phyloP scores from a whole-genome alignment of 2,797 vertebrate species.

The Margarornis squamiger region DNA sequence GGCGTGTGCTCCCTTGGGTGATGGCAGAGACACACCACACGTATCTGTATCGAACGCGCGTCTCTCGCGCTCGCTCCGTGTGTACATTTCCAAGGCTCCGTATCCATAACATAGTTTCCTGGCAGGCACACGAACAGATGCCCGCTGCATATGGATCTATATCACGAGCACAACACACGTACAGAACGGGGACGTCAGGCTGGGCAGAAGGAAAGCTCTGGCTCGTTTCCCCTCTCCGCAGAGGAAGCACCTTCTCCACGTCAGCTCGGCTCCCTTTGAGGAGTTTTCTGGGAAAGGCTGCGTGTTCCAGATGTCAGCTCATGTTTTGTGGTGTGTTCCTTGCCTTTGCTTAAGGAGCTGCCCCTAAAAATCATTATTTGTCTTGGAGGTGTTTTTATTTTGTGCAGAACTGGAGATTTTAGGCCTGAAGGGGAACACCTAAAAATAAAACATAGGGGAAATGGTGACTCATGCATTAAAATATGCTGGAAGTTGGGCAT shows the following conservation, averaged over 20 bases:
- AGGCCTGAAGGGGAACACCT: background rate
- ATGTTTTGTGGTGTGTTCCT: background rate
- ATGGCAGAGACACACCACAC: too few relatives aligned
- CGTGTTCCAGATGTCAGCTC: background rate
- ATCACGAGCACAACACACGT: background rate
- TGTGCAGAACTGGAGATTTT: background rate
- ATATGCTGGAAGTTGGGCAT: background rate
- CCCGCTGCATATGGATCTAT: background rate
- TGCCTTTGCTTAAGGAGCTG: background rate
- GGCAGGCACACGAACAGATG: background rate
- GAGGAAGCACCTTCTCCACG: background rate
- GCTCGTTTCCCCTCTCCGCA: background rate
- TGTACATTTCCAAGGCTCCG: background rate
- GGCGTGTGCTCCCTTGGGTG: too few relatives aligned
- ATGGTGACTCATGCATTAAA: background rate
- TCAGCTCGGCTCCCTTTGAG: background rate
- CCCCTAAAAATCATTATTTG: background rate
- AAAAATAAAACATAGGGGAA: background rate
- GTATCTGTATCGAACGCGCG: too few relatives aligned
- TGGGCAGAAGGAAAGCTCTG: background rate
- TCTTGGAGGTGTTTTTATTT: background rate
- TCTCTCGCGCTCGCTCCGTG: background rate
- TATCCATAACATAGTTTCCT: background rate
- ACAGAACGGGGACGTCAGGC: background rate
- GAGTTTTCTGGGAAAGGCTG: background rate